Percentiles rank a stretch among this genome's conserved stretches.
Evolutionary conservation across 2,797 vertebrate species (phyloP).

Genomic region (Spondyliosoma cantharus): DNA sequence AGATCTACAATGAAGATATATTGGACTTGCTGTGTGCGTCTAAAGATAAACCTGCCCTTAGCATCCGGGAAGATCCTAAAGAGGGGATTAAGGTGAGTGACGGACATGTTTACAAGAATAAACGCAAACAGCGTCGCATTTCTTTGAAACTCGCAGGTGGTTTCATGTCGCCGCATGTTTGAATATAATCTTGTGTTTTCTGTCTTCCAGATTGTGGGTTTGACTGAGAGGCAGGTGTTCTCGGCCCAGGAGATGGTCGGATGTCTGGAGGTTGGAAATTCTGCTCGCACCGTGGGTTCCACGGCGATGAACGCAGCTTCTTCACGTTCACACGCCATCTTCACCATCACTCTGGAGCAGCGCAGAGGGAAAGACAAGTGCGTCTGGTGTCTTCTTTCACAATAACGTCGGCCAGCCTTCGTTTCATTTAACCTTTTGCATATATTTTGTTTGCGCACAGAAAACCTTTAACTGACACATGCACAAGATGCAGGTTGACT

Average conservation of each 20-base stretch:
- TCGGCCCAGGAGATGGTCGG: slow-evolving; percentile 88
- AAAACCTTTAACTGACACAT: neutral
- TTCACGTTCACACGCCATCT: slow-evolving; percentile 96
- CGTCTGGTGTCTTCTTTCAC: slow-evolving; percentile 61
- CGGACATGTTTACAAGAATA: neutral
- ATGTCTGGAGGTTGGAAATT: slow-evolving; percentile 94
- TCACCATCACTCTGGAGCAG: slow-evolving; percentile 95
- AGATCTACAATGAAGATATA: slow-evolving; percentile 99
- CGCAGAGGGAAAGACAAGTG: slow-evolving; percentile 90
- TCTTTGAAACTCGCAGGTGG: neutral
- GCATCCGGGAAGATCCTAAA: slow-evolving; percentile 95
- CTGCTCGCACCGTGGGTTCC: slow-evolving; percentile 91
- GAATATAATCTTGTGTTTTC: slow-evolving; percentile 1
- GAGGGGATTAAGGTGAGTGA: slow-evolving; percentile 93
- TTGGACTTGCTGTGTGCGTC: slow-evolving; percentile 90
- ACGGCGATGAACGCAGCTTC: slow-evolving; percentile 98
- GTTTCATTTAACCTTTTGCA: neutral
- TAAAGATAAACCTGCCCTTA: slow-evolving; percentile 89
- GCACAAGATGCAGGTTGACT: neutral
- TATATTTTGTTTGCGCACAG: neutral
- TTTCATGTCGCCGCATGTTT: neutral
- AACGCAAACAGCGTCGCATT: neutral
- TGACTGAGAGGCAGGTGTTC: slow-evolving; percentile 89
- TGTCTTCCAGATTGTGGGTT: slow-evolving; percentile 89
- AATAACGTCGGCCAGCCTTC: neutral